Base-by-base conservation (phyloP, 2,113 vertebrate species). In the Hyla sarda region DNA sequence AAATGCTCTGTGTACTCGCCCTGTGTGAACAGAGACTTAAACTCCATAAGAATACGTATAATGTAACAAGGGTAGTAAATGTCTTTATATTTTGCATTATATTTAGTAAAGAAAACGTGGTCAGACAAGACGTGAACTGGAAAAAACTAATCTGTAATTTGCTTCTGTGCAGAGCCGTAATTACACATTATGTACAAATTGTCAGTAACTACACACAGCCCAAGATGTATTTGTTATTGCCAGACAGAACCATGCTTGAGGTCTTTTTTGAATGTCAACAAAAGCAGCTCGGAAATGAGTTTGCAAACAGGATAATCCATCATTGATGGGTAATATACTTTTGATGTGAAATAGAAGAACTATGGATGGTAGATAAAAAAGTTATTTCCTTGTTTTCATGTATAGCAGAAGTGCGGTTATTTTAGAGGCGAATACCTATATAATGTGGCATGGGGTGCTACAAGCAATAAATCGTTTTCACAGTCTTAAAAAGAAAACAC, bases 201-300 rank as follows among this genome's bases (percentile, higher is more conserved):
- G 34, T 73, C 12, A 45, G 23, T n/a, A 73, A n/a, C 71, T 73
- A 45, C 37, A 12, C 45, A 74, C 37, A 47, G 41, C 67, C 67
- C 67, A 37, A 41, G 41, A 74, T 74, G 41, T 28, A 74, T 74
- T 74, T 74, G 72, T 48, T 48, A 7, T 48, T 74, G 72, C 72
- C 37, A 48, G 72, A 48, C 72, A 74, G 1, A 74, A 47, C 11
- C 72, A 74, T 37, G 41, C 72, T 47, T 47, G 41, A 74, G 41
- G 72, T 47, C 41, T 74, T 79, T n/a, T 79, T n/a, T 78, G 19
- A 54, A 54, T 54, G 76, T 58, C 52, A 79, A 56, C 76, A 79
- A 79, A 79, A 37, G 76, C 52, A 34, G 30, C 30, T 78, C 76
- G n/a, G 76, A 58, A 34, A 37, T 37, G 28, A 79, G 76, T 41